Evolutionary conservation across 2,797 vertebrate species (phyloP).

Genomic region (Alca torda): DNA sequence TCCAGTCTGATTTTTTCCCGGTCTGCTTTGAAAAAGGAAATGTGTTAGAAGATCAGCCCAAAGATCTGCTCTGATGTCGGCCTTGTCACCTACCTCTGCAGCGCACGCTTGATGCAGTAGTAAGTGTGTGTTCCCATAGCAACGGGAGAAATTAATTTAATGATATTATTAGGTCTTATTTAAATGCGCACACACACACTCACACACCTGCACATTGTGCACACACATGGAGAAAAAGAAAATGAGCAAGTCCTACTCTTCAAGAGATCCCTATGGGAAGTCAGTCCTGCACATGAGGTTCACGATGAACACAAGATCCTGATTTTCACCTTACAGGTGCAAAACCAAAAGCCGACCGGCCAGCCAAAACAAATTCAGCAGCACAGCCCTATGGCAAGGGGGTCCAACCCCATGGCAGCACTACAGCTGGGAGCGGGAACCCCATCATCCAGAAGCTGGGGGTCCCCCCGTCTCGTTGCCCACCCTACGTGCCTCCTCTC

Average conservation of each 20-base stretch:
- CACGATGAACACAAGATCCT: neutral
- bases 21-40: neutral
- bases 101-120: neutral
- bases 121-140: neutral
- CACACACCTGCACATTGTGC: neutral
- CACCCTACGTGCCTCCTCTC: neutral
- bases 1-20: accelerated
- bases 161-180: neutral
- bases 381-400: accelerated
- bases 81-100: neutral
- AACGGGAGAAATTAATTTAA: slow-evolving; percentile 1
- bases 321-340: neutral
- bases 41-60: neutral
- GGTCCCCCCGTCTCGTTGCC: accelerated
- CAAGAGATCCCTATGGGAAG: neutral
- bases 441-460: neutral
- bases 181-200: neutral
- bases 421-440: neutral
- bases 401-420: neutral
- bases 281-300: neutral
- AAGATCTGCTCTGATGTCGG: neutral
- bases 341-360: neutral
- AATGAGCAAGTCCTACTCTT: neutral
- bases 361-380: neutral
- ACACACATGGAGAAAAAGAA: neutral